A percentile compares a stretch with the other conserved stretches of the same genome.
Evolutionary conservation across 2,888 invertebrate species (phyloP).

Genomic region (Drosophila koepferae): DNA sequence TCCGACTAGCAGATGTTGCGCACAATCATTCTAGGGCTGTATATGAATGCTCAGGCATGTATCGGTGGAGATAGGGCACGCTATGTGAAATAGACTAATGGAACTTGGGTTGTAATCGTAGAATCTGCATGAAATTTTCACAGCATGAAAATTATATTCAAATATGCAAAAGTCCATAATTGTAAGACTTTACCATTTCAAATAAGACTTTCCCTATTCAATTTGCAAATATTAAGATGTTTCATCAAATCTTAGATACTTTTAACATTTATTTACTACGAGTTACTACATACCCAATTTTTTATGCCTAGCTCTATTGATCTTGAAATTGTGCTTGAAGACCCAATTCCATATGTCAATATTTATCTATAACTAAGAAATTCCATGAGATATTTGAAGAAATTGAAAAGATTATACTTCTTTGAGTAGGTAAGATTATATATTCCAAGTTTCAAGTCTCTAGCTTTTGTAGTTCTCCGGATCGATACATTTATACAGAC

Average conservation of each 20-base stretch:
- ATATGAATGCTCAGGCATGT: background rate
- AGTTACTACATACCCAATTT: background rate
- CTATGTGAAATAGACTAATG: background rate
- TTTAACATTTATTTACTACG: background rate
- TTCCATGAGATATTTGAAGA: background rate
- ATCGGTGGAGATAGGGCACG: too few relatives aligned
- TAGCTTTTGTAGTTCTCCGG: background rate
- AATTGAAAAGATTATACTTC: accelerated
- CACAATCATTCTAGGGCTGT: background rate
- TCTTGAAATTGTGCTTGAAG: background rate
- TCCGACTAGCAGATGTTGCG: background rate
- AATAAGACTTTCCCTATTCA: accelerated
- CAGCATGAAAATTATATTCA: background rate
- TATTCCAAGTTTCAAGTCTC: background rate
- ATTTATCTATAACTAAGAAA: background rate
- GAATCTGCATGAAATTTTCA: background rate
- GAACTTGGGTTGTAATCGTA: background rate
- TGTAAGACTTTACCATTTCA: background rate
- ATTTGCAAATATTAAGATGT: accelerated
- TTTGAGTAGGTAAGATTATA: background rate
- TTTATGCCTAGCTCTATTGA: background rate
- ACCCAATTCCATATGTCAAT: background rate
- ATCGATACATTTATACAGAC: background rate
- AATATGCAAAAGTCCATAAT: background rate
- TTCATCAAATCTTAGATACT: accelerated